These are phyloP conservation scores for Climacteris rufus DNA, from an alignment of 2,113 vertebrate genomes.

Conservation along the genomic window DNA sequence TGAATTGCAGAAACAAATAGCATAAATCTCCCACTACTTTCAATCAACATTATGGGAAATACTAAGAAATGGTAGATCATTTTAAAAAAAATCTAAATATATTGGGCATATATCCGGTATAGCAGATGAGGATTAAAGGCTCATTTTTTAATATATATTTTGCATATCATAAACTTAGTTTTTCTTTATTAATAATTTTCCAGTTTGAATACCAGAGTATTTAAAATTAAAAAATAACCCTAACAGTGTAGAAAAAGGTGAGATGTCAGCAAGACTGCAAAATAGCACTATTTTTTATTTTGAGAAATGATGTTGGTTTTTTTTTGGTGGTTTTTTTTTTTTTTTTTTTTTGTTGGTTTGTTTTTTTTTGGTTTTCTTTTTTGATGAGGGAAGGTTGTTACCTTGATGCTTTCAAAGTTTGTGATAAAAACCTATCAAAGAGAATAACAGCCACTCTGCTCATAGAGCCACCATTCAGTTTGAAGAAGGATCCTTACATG, in stretches of 20 bases:
- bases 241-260: neutral
- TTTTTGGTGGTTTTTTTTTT: neutral
- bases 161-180: neutral
- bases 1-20: neutral
- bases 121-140: neutral
- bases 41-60: neutral
- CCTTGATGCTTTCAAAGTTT: neutral
- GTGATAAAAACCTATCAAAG: neutral
- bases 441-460: neutral
- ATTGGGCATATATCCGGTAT: neutral
- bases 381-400: neutral
- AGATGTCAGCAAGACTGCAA: neutral
- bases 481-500: neutral
- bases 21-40: neutral
- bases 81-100: neutral
- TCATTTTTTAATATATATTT: too few species aligned
- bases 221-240: neutral
- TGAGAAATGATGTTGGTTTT: neutral
- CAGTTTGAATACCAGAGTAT: neutral
- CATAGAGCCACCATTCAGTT: neutral
- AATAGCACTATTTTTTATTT: neutral
- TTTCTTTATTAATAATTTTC: neutral
- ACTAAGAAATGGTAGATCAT: neutral
- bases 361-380: too few species aligned
- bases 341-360: neutral